Evolutionary conservation across 2,888 invertebrate genomes (phyloP).

Genomic region (Muscina levida): DNA sequence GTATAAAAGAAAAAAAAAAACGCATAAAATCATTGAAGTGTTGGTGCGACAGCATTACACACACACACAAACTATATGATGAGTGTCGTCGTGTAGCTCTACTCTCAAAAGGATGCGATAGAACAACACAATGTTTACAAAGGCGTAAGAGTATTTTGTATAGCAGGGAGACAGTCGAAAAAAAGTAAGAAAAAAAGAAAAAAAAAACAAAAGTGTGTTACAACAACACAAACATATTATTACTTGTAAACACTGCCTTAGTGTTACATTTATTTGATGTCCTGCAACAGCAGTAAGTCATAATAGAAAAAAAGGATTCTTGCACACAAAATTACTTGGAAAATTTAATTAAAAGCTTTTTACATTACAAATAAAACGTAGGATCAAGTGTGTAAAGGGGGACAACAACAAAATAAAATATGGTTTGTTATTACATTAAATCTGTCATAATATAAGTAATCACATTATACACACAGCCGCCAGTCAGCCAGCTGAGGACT

Average conservation of each 20-base stretch:
- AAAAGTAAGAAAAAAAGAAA: not conserved
- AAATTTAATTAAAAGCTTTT: constrained; percentile 3
- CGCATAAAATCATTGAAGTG: not conserved
- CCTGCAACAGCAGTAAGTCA: not conserved
- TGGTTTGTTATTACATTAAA: no score
- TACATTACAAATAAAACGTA: no score
- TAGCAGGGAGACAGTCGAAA: not conserved
- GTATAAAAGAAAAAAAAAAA: no score
- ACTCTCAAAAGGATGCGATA: not conserved
- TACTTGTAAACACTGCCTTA: no score
- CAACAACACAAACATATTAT: no score
- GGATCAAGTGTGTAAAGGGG: no score
- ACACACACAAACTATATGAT: not conserved
- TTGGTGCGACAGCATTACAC: not conserved
- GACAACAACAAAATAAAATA: no score
- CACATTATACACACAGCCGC: no score
- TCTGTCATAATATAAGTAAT: no score
- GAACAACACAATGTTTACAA: not conserved
- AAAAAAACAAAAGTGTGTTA: not conserved
- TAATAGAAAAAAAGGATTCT: not conserved
- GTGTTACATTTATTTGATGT: no score
- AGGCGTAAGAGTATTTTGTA: not conserved
- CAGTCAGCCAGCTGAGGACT: no score
- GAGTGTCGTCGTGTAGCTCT: not conserved
- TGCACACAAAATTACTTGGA: not conserved